A percentile compares a stretch with the other conserved stretches of the same genome.
These are phyloP conservation scores for Atta colombica DNA, from an alignment of 1,140 invertebrate species.

Conservation along the genomic window DNA sequence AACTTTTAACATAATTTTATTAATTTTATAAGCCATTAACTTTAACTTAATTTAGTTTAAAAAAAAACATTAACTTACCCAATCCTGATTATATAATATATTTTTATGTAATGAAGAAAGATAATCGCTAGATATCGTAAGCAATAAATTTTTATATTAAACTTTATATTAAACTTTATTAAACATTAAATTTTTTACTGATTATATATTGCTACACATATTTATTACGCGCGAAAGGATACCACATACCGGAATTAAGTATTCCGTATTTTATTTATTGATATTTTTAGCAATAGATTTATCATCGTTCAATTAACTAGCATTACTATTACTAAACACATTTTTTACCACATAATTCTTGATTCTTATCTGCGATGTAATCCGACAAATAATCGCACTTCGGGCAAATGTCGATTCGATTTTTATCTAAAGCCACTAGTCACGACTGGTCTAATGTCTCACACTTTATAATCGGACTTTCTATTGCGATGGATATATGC, in stretches of 20 bases:
- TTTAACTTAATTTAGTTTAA: too few relatives aligned
- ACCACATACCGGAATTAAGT: background rate
- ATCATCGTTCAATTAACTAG: background rate
- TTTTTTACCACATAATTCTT: background rate
- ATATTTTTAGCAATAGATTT: constrained; percentile 26
- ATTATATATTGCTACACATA: background rate
- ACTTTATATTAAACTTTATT: background rate
- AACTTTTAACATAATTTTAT: too few relatives aligned
- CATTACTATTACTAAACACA: background rate
- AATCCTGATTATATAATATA: too few relatives aligned
- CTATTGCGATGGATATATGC: constrained; percentile 27
- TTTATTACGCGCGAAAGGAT: constrained; percentile 4
- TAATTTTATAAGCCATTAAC: too few relatives aligned
- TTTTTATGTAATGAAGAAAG: background rate
- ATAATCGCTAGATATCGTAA: background rate
- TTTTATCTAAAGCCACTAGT: constrained; percentile 24
- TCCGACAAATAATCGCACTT: constrained; percentile 42
- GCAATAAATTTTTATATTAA: constrained; percentile 5
- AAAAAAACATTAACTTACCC: too few relatives aligned
- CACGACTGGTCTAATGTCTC: constrained; percentile 30
- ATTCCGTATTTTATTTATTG: background rate
- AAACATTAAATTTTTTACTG: constrained; percentile 4
- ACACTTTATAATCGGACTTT: constrained; percentile 45
- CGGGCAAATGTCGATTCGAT: background rate
- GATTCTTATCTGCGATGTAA: constrained; percentile 16